Evolutionary conservation across 2,797 vertebrate genomes (phyloP), one percentile per base, ranked within the genome.

Genomic region (Eutrigla gurnardus): DNA sequence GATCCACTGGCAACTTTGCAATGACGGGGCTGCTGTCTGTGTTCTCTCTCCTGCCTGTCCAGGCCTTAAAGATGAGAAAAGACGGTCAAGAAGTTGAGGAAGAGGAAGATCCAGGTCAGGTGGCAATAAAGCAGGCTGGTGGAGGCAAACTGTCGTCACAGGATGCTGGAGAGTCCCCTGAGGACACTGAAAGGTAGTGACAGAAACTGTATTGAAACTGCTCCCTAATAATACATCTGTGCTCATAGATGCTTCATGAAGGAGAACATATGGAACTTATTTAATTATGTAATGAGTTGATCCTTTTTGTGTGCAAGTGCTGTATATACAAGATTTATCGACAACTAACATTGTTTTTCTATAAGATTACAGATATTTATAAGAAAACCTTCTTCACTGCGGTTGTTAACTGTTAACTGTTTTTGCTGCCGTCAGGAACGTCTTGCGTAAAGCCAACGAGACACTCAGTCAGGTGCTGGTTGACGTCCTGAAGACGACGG

Each of bases 21-120:
- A 97, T 99, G 96, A 98, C 95, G 3, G 96, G 96, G 63, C 95
- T 99, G 86, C 91, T 98, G 72, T 98, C 94, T 88, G 83, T 97
- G 43, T 92, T 98, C 65, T 97, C 96, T 75, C 95, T 96, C 73
- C 91, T 98, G 42, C 95, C 96, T 54, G 90, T 98, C n/a, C 89
- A 91, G 85, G 93, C 94, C 82, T 84, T 96, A 82, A 86, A 82
- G 73, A 95, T 94, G 95, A 87, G 76, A 75, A 94, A 86, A 83
- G 89, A 77, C 0, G 14, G n/a, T 25, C 69, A 73, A 46, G 68
- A 66, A 73, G 62, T 36, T 58, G 80, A 65, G 53, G 66, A 84
- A 47, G 77, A 75, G 62, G 89, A 93, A 77, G 91, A 89, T 86
- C 71, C 78, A 47, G 0, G 63, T 85, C 76, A 45, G 6, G 0